Percentiles rank a stretch among this genome's conserved stretches.
Conservation (phyloP, 2,113 vertebrate species). For the Bombycilla garrulus region DNA sequence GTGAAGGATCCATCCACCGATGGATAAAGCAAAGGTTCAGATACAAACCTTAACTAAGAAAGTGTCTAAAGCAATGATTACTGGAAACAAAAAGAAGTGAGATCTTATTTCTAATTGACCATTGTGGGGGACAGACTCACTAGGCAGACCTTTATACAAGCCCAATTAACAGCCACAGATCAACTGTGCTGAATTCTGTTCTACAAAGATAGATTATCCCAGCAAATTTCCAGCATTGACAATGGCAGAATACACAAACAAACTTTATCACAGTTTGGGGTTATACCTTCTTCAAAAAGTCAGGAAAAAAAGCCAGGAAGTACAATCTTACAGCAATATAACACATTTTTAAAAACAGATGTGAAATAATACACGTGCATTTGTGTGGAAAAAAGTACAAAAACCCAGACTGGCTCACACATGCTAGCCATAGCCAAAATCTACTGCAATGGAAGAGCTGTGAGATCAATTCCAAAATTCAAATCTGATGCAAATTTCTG, state of each 20-base stretch:
- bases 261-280: background rate
- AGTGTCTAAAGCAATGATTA: background rate
- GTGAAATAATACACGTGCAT: rapidly evolving
- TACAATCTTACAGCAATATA: background rate
- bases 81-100: background rate
- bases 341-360: background rate
- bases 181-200: background rate
- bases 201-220: background rate
- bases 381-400: background rate
- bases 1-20: background rate
- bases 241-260: background rate
- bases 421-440: background rate
- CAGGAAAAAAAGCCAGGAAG: background rate
- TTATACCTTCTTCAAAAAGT: background rate
- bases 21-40: background rate
- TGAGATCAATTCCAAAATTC: background rate
- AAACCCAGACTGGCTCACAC: background rate
- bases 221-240: background rate
- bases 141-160: background rate
- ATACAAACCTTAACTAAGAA: background rate
- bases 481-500: background rate
- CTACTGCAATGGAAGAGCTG: background rate
- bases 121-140: background rate
- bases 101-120: background rate
- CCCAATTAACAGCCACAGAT: background rate